Conservation (phyloP, 1,140 invertebrate species). For the Camponotus floridanus region DNA sequence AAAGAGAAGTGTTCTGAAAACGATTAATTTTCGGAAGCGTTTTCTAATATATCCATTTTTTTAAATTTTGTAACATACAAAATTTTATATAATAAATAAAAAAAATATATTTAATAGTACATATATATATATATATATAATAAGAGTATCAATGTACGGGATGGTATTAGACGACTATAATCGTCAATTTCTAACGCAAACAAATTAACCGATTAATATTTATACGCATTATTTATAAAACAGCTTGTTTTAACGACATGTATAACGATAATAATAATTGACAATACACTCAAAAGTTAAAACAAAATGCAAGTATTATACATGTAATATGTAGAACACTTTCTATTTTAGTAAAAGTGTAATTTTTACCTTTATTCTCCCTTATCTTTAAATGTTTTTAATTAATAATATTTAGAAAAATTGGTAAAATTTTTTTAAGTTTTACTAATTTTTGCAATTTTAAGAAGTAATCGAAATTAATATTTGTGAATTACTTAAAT, state of each 20-base stretch:
- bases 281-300: background rate
- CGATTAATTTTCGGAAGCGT: background rate
- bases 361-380: background rate
- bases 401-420: constrained; percentile 10
- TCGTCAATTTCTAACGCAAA: background rate
- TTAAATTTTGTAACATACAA: background rate
- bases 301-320: background rate
- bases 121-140: background rate
- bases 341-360: background rate
- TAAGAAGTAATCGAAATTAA: background rate
- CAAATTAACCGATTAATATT: background rate
- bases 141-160: background rate
- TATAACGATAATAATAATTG: too few relatives aligned
- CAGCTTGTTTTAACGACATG: background rate
- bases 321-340: background rate
- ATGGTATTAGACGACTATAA: background rate
- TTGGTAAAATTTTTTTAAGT: background rate
- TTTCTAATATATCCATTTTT: background rate
- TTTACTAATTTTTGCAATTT: background rate
- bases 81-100: background rate
- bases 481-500: constrained; percentile 14
- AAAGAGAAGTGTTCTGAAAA: background rate
- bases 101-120: background rate
- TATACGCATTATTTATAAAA: background rate
- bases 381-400: background rate